Conservation (phyloP, 37 sponge, comb jelly and placozoan species). For the Mnemiopsis leidyi region DNA sequence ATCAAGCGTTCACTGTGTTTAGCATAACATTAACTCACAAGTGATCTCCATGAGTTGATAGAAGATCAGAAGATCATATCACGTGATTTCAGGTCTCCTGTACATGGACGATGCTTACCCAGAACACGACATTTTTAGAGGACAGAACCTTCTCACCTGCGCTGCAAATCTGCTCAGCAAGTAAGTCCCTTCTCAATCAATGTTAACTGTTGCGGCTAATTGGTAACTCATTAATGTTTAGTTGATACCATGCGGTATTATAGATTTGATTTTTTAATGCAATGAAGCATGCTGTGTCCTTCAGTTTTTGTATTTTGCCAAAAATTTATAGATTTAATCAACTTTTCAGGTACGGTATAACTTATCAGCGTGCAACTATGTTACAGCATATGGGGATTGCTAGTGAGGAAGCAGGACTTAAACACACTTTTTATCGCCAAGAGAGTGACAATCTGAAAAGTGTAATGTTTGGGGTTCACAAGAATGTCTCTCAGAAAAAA, state of each 20-base stretch:
- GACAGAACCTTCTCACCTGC: neutral
- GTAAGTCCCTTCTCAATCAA: too few species aligned
- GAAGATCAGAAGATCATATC: too few species aligned
- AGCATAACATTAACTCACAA: neutral
- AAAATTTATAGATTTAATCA: too few species aligned
- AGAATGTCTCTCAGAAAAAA: neutral
- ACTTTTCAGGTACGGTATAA: conserved; percentile 52
- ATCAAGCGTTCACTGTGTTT: too few species aligned
- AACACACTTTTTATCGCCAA: conserved; percentile 25
- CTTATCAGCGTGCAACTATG: conserved; percentile 26
- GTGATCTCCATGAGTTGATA: neutral
- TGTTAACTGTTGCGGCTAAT: too few species aligned
- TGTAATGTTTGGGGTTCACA: conserved; percentile 28
- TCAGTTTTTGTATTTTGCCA: too few species aligned
- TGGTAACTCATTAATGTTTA: too few species aligned
- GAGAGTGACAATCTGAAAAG: conserved; percentile 24
- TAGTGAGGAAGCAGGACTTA: conserved; percentile 34
- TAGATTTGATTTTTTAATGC: too few species aligned
- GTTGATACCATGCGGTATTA: too few species aligned
- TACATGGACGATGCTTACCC: conserved; percentile 37
- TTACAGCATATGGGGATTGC: conserved; percentile 43
- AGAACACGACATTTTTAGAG: conserved; percentile 36
- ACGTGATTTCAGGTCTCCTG: neutral
- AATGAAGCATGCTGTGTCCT: too few species aligned
- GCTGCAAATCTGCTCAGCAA: conserved; percentile 47